These are phyloP conservation scores for Oopsacas minuta DNA, from an alignment of 37 sponge, comb jelly and placozoan genomes.

Conservation along the genomic window DNA sequence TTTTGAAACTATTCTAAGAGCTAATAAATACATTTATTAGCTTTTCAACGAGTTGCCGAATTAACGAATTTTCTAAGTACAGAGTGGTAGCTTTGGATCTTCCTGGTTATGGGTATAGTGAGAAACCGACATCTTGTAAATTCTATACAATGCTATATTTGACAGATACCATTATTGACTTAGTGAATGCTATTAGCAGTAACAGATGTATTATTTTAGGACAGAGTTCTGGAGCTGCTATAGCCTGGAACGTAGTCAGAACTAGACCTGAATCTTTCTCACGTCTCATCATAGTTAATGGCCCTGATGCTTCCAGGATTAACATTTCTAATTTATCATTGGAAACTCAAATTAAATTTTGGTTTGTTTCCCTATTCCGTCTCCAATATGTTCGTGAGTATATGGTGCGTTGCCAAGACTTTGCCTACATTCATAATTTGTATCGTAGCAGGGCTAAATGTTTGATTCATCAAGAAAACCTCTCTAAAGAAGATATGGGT, in stretches of 20 bases:
- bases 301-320: not conserved
- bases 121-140: constrained; percentile 36
- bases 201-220: constrained; percentile 49
- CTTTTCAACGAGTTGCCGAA: too few species aligned
- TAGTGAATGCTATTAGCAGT: constrained; percentile 32
- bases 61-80: constrained; percentile 58
- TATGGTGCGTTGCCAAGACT: not conserved
- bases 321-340: not conserved
- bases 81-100: constrained; percentile 64
- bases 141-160: constrained; percentile 45
- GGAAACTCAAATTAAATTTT: not conserved
- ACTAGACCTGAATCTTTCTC: not conserved
- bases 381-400: not conserved
- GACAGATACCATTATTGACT: constrained; percentile 33
- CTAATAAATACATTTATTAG: too few species aligned
- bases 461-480: constrained; percentile 20
- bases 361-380: not conserved
- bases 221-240: constrained; percentile 62
- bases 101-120: constrained; percentile 65
- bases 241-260: constrained; percentile 49
- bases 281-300: not conserved
- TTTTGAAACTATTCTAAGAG: too few species aligned
- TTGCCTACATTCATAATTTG: not conserved
- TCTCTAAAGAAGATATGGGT: constrained; percentile 45
- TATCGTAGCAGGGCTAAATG: not conserved